phyloP scores from a whole-genome alignment of 2,113 vertebrate species.

The Acrocephalus kingi region DNA sequence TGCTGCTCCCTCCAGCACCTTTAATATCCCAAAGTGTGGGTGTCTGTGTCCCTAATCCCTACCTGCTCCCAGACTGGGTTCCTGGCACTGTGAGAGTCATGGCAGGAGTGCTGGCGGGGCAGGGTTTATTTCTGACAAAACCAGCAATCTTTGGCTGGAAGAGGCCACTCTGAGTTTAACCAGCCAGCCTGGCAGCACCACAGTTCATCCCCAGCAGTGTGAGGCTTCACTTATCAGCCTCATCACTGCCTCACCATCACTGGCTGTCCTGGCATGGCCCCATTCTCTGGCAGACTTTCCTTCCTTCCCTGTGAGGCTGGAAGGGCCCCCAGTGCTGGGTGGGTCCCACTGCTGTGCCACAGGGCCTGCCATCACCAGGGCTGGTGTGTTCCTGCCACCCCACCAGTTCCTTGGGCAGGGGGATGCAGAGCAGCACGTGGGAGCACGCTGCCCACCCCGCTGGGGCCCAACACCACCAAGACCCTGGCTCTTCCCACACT shows the following conservation, averaged over 20 bases:
- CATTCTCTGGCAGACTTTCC: neutral
- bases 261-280: accelerated
- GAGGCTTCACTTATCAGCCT: neutral
- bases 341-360: neutral
- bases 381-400: neutral
- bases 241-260: neutral
- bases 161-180: neutral
- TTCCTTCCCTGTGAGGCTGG: neutral
- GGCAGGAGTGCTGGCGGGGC: neutral
- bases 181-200: neutral
- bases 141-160: neutral
- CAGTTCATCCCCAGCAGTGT: neutral
- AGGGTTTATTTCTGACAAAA: neutral
- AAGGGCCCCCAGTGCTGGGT: neutral
- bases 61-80: slow-evolving; percentile 59
- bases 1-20: accelerated
- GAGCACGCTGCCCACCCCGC: neutral
- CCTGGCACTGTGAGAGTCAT: neutral
- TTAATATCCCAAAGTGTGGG: slow-evolving; percentile 62
- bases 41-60: slow-evolving; percentile 51
- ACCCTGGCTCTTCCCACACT: too few relatives aligned
- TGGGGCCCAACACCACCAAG: neutral
- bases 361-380: too few relatives aligned
- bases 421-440: neutral
- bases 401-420: accelerated